Percentiles rank a stretch among this genome's conserved stretches.
Conservation (phyloP, 2,888 invertebrate species). For the Dryobotodes eremita region DNA sequence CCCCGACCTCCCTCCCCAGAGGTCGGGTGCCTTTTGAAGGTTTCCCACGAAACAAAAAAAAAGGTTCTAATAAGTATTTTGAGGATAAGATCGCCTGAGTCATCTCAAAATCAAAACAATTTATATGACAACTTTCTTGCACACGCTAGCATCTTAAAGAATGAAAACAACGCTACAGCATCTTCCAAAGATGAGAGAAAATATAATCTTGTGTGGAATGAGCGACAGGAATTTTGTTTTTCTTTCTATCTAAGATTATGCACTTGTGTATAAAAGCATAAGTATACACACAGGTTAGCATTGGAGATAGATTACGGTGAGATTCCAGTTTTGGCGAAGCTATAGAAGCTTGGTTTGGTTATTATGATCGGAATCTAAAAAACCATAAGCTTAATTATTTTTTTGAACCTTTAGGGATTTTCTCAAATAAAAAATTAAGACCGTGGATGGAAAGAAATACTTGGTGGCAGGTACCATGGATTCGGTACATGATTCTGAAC, state of each 20-base stretch:
- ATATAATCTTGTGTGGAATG: conserved; percentile 14
- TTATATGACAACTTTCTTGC: not conserved
- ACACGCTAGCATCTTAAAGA: not conserved
- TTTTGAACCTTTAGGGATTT: not conserved
- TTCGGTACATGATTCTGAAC: no score
- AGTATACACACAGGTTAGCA: not conserved
- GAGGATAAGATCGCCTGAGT: not conserved
- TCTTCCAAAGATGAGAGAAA: not conserved
- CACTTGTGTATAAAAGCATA: conserved; percentile 22
- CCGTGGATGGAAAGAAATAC: no score
- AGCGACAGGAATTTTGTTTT: conserved; percentile 27
- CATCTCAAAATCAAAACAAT: not conserved
- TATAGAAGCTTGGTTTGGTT: not conserved
- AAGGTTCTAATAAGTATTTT: no score
- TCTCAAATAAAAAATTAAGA: no score
- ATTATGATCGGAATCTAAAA: not conserved
- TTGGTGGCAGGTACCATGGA: no score
- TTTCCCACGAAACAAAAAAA: no score
- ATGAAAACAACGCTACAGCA: not conserved
- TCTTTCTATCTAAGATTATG: conserved; percentile 29
- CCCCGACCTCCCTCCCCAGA: no score
- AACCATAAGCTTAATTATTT: not conserved
- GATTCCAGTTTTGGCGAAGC: not conserved
- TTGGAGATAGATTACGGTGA: not conserved
- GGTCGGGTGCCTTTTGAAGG: no score